These are phyloP conservation scores for Macquaria ambigua DNA, from an alignment of 2,113 vertebrate genomes.

Conservation along the genomic window DNA sequence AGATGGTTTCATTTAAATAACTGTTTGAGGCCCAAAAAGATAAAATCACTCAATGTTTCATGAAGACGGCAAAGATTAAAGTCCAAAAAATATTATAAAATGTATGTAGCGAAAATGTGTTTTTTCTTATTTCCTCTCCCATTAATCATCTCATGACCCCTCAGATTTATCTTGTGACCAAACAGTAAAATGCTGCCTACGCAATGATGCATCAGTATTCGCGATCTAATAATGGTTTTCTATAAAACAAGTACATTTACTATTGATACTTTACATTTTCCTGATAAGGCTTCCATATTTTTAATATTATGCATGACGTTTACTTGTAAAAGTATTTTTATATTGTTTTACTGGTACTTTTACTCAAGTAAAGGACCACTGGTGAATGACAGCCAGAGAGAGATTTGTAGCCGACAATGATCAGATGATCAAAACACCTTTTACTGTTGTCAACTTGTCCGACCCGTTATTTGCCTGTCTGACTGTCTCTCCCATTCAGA, in stretches of 20 bases:
- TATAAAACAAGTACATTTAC: neutral
- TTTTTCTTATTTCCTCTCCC: neutral
- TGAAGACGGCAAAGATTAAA: neutral
- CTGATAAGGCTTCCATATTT: neutral
- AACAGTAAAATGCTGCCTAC: neutral
- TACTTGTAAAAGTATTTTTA: neutral
- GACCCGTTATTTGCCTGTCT: neutral
- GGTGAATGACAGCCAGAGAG: too few relatives aligned
- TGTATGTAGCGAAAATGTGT: neutral
- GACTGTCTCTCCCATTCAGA: neutral
- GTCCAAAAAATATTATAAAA: neutral
- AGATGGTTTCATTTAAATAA: neutral
- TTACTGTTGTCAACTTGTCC: neutral
- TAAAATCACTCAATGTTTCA: neutral
- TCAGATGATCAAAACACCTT: neutral
- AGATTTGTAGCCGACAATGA: neutral
- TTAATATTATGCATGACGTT: neutral
- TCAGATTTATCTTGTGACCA: neutral
- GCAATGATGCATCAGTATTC: neutral
- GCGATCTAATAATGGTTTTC: neutral
- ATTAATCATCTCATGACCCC: neutral
- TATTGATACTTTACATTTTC: neutral
- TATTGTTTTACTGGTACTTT: neutral
- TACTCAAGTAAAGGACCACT: too few relatives aligned
- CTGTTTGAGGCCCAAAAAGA: neutral